Evolutionary conservation across 2,888 invertebrate species (phyloP).

Genomic region (Charanyca ferruginea): DNA sequence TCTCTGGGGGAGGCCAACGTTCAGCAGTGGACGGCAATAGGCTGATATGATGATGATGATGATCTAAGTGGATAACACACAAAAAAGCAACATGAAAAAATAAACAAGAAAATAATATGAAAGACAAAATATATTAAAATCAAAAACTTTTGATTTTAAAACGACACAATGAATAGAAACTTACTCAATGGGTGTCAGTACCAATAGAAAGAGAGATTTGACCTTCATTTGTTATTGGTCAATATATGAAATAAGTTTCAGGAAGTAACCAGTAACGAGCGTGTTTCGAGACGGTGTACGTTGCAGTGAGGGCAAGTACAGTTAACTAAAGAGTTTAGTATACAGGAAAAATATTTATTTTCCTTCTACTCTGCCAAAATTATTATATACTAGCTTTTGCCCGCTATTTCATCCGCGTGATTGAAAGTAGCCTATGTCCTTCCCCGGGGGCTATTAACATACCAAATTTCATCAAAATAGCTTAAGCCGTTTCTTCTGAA

Average conservation of each 20-base stretch:
- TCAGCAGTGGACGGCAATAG: no score
- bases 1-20: no score
- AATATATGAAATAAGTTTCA: constrained; percentile 37
- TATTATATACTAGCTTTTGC: no score
- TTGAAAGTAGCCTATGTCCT: no score
- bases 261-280: constrained; percentile 63
- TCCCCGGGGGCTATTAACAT: no score
- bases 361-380: not conserved
- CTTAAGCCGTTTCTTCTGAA: no score
- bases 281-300: constrained; percentile 31
- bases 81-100: not conserved
- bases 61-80: not conserved
- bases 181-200: not conserved
- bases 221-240: not conserved
- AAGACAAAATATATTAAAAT: not conserved
- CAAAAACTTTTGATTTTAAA: not conserved
- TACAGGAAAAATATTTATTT: not conserved
- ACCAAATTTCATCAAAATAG: no score
- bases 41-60: no score
- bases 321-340: not conserved
- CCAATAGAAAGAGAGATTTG: not conserved
- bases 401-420: no score
- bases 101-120: no score
- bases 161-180: not conserved
- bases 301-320: constrained; percentile 10